Percentiles rank a stretch among this genome's conserved stretches.
Conservation (phyloP, 2,888 invertebrate species). For the Ornithoptera priamus region DNA sequence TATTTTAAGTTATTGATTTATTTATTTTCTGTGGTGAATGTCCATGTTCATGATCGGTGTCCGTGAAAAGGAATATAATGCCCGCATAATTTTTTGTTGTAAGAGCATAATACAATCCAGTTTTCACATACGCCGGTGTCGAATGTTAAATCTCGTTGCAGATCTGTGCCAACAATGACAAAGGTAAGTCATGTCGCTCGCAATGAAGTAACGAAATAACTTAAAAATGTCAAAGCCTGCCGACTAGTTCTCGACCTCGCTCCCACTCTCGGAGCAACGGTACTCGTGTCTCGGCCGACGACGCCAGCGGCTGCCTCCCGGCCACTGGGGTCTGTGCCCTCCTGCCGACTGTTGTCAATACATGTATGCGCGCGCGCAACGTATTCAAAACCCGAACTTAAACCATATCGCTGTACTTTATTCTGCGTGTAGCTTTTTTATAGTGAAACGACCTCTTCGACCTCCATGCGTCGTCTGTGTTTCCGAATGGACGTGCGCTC, state of each 20-base stretch:
- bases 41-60: background rate
- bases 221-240: slow-evolving; percentile 70
- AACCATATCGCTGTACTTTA: slow-evolving; percentile 24
- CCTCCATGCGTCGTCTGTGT: slow-evolving; percentile 12
- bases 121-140: slow-evolving; percentile 15
- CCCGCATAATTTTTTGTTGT: background rate
- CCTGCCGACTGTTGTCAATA: slow-evolving; percentile 46
- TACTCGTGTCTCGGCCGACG: slow-evolving; percentile 55
- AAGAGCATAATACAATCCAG: background rate
- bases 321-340: slow-evolving; percentile 73
- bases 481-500: slow-evolving; percentile 27
- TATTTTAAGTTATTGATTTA: no score
- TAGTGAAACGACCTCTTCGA: background rate
- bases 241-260: slow-evolving; percentile 55
- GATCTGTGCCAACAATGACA: slow-evolving; percentile 41
- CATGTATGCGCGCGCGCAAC: slow-evolving; percentile 50
- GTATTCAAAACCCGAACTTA: slow-evolving; percentile 34
- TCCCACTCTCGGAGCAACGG: slow-evolving; percentile 71
- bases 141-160: slow-evolving; percentile 30
- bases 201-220: slow-evolving; percentile 65
- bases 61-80: background rate
- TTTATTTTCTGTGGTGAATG: no score
- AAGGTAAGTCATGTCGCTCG: slow-evolving; percentile 56
- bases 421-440: slow-evolving; percentile 9
- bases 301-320: slow-evolving; percentile 58